Evolutionary conservation across 2,888 invertebrate genomes (phyloP), one percentile per base, ranked within the genome.

Genomic region (Notocelia uddmanniana): DNA sequence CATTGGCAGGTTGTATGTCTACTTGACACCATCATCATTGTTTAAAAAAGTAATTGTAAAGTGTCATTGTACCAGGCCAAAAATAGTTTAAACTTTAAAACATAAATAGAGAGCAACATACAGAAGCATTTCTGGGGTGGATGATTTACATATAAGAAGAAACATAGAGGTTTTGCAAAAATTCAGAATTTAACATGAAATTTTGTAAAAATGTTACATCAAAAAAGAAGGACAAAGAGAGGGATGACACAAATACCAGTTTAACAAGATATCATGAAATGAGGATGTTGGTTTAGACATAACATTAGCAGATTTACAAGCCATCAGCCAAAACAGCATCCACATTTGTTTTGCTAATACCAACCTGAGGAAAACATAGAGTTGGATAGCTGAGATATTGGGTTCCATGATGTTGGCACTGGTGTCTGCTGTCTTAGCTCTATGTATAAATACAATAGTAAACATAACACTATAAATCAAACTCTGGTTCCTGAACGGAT

Each of bases 331-430:
- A 50, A 37, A 41, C 31, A 34, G 31, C 45, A 59, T 59, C 64
- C 37, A 50, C 15, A 50, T 64, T 48, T 31, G 26, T 66, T 52
- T 67, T 13, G 74, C 55, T 74, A 77, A 82, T 88, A 90, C 90
- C 83, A 88, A 91, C 89, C 91, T 90, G 85, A 70, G 37, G 83
- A 73, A 75, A 89, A 83, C 75, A 89, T 78, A 80, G 87, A 83
- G 79, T 88, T 85, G 71, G 89, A 86, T 76, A 91, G 85, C 74
- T 90, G 87, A 80, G 83, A 81, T 80, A 91, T 79, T 78, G 87
- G 89, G 78, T 88, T 90, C 90, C 90, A 91, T 78, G 85, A 75
- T 77, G 84, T 76, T 75, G 78, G 80, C 78, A 83, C 84, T 79
- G 80, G 79, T 73, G 77, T 84, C 85, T 88, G 86, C 77, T 79